These are phyloP conservation scores for Tichodroma muraria DNA, from an alignment of 2,113 vertebrate genomes.

Conservation along the genomic window DNA sequence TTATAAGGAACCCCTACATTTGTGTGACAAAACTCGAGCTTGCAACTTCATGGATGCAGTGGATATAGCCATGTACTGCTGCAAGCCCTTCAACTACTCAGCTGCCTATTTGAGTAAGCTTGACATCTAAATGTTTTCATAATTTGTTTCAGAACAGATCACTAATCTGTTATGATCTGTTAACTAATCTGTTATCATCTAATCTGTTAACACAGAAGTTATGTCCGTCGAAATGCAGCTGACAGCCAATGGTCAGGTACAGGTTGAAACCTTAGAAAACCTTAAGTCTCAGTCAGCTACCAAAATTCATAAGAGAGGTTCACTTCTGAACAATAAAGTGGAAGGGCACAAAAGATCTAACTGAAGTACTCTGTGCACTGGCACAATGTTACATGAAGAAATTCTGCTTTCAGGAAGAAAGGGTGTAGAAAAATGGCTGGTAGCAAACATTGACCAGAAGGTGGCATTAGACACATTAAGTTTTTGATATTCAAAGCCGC, in stretches of 20 bases:
- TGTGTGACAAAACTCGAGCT: background rate
- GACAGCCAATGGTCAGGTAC: background rate
- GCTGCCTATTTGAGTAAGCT: background rate
- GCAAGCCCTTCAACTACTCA: background rate
- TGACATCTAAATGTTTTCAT: background rate
- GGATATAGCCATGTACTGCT: background rate
- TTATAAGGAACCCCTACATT: background rate
- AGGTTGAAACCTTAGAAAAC: background rate
- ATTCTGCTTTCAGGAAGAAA: background rate
- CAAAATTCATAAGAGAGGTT: background rate
- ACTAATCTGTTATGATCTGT: too few relatives aligned
- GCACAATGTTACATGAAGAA: background rate
- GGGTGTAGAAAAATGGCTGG: background rate
- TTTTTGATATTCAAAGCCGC: conserved; percentile 52
- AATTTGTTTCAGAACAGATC: background rate
- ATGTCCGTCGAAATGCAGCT: background rate
- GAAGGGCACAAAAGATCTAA: background rate
- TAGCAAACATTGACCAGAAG: conserved; percentile 51
- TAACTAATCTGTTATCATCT: too few relatives aligned
- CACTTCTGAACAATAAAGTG: background rate
- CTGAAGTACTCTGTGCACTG: background rate
- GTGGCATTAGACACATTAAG: conserved; percentile 59
- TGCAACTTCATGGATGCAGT: background rate
- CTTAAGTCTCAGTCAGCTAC: background rate
- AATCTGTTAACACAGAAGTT: background rate